Conservation (phyloP, 2,797 vertebrate genomes). For the Galaxias olidus region DNA sequence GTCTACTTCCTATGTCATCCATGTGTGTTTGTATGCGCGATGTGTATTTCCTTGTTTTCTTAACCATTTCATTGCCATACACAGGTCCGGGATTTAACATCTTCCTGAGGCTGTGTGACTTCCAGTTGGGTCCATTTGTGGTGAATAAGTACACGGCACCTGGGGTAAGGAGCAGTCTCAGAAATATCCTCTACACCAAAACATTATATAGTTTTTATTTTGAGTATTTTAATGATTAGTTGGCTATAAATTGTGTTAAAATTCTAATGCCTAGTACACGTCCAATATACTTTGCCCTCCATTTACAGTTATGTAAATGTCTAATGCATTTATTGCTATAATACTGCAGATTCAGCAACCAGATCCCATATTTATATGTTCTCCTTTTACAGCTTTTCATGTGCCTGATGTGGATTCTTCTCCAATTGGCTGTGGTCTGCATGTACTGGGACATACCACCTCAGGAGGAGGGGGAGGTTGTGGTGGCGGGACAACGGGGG, state of each 20-base stretch:
- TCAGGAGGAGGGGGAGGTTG: conserved; percentile 30
- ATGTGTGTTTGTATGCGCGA: neutral
- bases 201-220: neutral
- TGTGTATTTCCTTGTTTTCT: no score
- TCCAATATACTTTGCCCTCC: no score
- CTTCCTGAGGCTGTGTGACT: conserved; percentile 82
- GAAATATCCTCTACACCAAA: neutral
- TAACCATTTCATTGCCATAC: neutral
- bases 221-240: no score
- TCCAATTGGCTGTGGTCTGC: conserved; percentile 75
- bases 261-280: no score
- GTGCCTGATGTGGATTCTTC: conserved; percentile 80
- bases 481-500: neutral
- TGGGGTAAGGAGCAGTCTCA: conserved; percentile 70
- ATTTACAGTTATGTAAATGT: no score
- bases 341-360: no score
- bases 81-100: conserved; percentile 85
- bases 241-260: no score
- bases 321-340: no score
- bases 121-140: conserved; percentile 77
- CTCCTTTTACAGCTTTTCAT: conserved; percentile 78
- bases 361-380: no score
- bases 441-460: conserved; percentile 81
- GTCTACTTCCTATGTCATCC: neutral
- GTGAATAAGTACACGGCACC: conserved; percentile 84